Percentiles rank a stretch among this genome's conserved stretches.
Conservation (phyloP, 2,888 invertebrate species). For the Epicampocera succincta region DNA sequence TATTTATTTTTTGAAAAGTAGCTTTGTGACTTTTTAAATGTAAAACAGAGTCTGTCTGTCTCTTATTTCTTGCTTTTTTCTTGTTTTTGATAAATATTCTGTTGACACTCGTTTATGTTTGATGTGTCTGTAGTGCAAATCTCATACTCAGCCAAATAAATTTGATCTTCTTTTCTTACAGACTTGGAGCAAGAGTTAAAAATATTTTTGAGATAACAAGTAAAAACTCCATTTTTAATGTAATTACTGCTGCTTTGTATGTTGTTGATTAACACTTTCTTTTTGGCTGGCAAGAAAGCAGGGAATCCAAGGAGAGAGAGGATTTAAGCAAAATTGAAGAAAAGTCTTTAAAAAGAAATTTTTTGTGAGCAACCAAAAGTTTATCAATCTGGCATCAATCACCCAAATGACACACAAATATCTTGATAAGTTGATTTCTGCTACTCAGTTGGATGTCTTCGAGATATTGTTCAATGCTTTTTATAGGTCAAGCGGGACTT, state of each 20-base stretch:
- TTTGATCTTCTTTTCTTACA: not conserved
- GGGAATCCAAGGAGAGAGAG: not conserved
- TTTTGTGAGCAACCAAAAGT: too few relatives aligned
- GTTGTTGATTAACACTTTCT: slow-evolving; percentile 64
- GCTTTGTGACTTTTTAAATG: slow-evolving; percentile 55
- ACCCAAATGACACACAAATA: too few relatives aligned
- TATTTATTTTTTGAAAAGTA: slow-evolving; percentile 33
- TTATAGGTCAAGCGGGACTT: too few relatives aligned
- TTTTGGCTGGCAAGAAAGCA: slow-evolving; percentile 9
- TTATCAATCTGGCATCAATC: too few relatives aligned
- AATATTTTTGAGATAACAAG: slow-evolving; percentile 1
- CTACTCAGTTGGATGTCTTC: too few relatives aligned
- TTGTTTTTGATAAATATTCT: slow-evolving; percentile 56
- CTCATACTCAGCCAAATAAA: not conserved
- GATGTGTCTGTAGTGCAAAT: slow-evolving; percentile 40
- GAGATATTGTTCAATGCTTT: too few relatives aligned
- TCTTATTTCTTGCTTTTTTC: slow-evolving; percentile 29
- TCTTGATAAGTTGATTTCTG: too few relatives aligned
- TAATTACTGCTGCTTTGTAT: slow-evolving; percentile 56
- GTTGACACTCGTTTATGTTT: slow-evolving; percentile 65
- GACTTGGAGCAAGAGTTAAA: slow-evolving; percentile 8
- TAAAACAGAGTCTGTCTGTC: not conserved
- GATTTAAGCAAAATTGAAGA: too few relatives aligned
- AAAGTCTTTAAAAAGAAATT: too few relatives aligned
- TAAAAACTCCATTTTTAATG: slow-evolving; percentile 21